Percentiles rank a stretch among this genome's conserved stretches.
These are phyloP conservation scores for Melanotaenia parkinsoni DNA, from an alignment of 2,797 vertebrate species.

Conservation along the genomic window DNA sequence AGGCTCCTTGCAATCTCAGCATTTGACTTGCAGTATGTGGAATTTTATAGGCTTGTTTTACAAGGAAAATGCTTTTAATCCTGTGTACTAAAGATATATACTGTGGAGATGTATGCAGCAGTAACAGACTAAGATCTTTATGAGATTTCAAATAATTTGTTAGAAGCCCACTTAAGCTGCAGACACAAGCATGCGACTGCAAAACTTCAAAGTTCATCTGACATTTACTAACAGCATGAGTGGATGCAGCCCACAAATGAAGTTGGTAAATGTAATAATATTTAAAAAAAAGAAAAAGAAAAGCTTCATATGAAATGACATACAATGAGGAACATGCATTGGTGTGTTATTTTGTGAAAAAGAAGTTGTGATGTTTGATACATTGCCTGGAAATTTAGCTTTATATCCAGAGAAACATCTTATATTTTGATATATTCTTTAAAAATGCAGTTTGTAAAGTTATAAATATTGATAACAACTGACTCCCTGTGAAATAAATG, in stretches of 20 bases:
- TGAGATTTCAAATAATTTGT: background rate
- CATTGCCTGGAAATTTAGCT: background rate
- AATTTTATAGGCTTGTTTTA: background rate
- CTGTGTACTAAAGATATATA: background rate
- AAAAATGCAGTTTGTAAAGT: background rate
- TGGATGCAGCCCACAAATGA: background rate
- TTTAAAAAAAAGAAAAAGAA: background rate
- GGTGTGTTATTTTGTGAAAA: conserved; percentile 12
- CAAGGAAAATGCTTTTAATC: conserved; percentile 5
- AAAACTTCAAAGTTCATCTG: background rate
- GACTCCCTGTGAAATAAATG: background rate
- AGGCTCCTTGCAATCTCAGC: conserved; percentile 7
- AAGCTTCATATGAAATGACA: background rate
- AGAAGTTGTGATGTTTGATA: conserved; percentile 12
- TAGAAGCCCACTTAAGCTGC: background rate
- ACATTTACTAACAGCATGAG: background rate
- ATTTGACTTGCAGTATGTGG: background rate
- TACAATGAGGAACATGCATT: no score
- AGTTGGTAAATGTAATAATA: background rate
- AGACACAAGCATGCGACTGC: background rate
- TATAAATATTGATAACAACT: conserved; percentile 1
- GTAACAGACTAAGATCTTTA: background rate
- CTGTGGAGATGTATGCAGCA: background rate
- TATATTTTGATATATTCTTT: background rate
- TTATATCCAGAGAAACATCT: background rate